Base-by-base conservation (phyloP, 1,140 invertebrate species). In the Eumeta japonica region DNA sequence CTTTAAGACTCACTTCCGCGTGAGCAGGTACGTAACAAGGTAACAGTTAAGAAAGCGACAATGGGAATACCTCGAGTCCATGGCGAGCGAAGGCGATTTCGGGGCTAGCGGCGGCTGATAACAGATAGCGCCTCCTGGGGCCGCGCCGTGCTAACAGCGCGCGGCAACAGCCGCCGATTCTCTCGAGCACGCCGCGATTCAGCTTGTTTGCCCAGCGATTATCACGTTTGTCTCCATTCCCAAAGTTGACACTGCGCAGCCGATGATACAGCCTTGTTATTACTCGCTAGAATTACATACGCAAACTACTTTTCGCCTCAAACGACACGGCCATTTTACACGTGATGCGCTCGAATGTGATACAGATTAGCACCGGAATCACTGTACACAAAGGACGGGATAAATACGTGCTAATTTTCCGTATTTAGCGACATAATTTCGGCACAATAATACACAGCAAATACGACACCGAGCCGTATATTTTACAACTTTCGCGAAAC, bases 171-270 rank as follows among this genome's bases (percentile, higher is more conserved):
- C 53, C 54, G n/a, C n/a, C n/a, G n/a, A n/a, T n/a, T n/a, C n/a
- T n/a, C n/a, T n/a, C 51, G 50, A n/a, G n/a, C n/a, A 46, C 45
- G 46, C 54, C 42, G 47, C 48, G 48, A 58, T 65, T 55, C 51
- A 61, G 48, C 44, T 40, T 73, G 54, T 70, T 73, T 73, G 65
- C 49, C 57, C 40, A 61, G 50, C 58, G 68, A 73, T 73, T 73
- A 73, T 46, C 65, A 61, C 51, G 28, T 42, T 60, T 56, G 57
- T 62, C 48, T 52, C 60, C 56, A 55, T 54, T 57, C 31, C 61
- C 53, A 59, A 64, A 65, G 64, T 62, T 59, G 59, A 67, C 65
- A 70, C 68, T 65, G 55, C 61, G 52, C 59, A 60, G 62, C 52
- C 51, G 52, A 64, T 59, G 59, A 62, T 65, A 55, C 46, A 63